phyloP scores from a whole-genome alignment of 2,888 invertebrate species.

The Gnatocerus cornutus region DNA sequence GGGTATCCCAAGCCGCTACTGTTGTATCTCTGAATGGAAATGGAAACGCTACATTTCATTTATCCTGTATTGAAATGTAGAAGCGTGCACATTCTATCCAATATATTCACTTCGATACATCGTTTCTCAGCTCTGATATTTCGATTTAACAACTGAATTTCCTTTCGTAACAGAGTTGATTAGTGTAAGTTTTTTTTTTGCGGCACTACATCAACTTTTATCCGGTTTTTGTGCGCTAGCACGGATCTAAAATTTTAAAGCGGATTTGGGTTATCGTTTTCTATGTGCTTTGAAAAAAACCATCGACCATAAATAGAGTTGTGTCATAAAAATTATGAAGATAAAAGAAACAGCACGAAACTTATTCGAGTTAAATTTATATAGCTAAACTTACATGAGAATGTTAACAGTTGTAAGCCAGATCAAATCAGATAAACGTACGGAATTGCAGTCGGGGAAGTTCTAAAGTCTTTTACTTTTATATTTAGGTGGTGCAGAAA shows the following conservation, averaged over 20 bases:
- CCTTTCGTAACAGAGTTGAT: constrained; percentile 31
- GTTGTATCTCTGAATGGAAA: constrained; percentile 50
- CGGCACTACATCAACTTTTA: constrained; percentile 8
- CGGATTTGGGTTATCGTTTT: background rate
- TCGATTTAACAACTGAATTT: constrained; percentile 43
- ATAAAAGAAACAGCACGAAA: too few species aligned
- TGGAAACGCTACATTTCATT: constrained; percentile 57
- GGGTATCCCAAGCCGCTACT: constrained; percentile 20
- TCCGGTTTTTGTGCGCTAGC: background rate
- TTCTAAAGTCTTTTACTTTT: constrained; percentile 38
- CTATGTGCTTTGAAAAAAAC: background rate
- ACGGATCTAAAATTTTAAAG: background rate
- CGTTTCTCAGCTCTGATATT: constrained; percentile 47
- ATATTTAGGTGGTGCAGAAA: constrained; percentile 26
- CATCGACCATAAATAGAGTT: too few species aligned
- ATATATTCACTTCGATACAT: constrained; percentile 48
- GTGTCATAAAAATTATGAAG: too few species aligned
- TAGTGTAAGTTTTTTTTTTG: constrained; percentile 28
- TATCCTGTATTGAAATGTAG: constrained; percentile 52
- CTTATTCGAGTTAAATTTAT: constrained; percentile 28
- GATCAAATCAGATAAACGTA: constrained; percentile 47
- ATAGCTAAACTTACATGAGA: constrained; percentile 33
- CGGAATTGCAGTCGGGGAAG: constrained; percentile 43
- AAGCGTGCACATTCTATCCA: constrained; percentile 46
- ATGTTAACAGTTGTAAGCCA: constrained; percentile 46